phyloP scores from a whole-genome alignment of 2,888 invertebrate genomes.

The Tenthredo scrophulariae region DNA sequence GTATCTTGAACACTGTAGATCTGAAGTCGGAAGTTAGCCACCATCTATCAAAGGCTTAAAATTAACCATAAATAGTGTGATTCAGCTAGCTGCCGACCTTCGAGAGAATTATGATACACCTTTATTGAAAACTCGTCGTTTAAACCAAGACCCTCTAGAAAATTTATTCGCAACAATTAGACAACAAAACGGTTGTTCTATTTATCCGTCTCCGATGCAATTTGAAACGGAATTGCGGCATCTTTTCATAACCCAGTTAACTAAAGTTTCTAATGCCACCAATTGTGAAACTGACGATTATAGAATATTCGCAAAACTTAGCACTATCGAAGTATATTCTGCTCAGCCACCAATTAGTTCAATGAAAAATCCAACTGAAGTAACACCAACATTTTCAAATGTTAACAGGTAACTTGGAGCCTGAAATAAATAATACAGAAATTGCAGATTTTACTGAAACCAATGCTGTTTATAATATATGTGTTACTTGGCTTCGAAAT shows the following conservation, averaged over 20 bases:
- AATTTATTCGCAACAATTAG: neutral
- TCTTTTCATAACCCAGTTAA: constrained; percentile 1
- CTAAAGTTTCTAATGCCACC: constrained; percentile 1
- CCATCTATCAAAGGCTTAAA: neutral
- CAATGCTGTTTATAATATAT: too few relatives aligned
- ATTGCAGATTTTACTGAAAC: too few relatives aligned
- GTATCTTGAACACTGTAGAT: neutral
- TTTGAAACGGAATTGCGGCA: constrained; percentile 24
- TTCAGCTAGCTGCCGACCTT: neutral
- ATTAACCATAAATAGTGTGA: neutral
- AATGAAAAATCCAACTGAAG: too few relatives aligned
- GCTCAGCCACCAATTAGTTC: too few relatives aligned
- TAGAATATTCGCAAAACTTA: constrained; percentile 1
- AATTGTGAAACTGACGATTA: constrained; percentile 12
- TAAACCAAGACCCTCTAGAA: constrained; percentile 26
- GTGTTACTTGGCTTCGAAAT: too few relatives aligned
- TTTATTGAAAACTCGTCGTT: neutral
- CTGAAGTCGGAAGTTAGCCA: neutral
- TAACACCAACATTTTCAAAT: too few relatives aligned
- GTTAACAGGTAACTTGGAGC: too few relatives aligned
- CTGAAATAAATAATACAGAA: too few relatives aligned
- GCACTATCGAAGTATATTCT: neutral
- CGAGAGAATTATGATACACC: neutral
- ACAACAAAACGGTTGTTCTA: constrained; percentile 13
- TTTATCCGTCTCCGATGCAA: constrained; percentile 6